These are phyloP conservation scores for Carcharodon carcharias DNA, from an alignment of 2,797 vertebrate genomes.

Conservation along the genomic window DNA sequence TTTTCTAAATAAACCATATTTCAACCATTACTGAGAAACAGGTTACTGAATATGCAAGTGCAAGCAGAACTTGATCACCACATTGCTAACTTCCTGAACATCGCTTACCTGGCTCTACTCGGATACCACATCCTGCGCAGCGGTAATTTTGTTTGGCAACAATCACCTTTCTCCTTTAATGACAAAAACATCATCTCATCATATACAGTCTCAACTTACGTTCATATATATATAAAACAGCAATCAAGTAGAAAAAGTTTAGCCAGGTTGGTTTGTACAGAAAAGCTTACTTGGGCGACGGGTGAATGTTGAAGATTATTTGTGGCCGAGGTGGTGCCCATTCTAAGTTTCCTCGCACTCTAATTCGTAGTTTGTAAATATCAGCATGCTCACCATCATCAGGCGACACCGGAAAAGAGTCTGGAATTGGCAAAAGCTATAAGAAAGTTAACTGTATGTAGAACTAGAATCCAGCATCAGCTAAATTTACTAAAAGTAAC, in stretches of 20 bases:
- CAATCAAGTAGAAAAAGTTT: neutral
- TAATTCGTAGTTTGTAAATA: slow-evolving; percentile 90
- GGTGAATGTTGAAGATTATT: slow-evolving; percentile 94
- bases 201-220: neutral
- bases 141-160: slow-evolving; percentile 93
- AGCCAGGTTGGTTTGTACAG: neutral
- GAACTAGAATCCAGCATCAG: neutral
- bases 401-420: slow-evolving; percentile 90
- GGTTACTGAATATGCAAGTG: neutral
- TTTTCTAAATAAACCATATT: neutral
- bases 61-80: neutral
- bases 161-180: slow-evolving; percentile 77
- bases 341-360: slow-evolving; percentile 90
- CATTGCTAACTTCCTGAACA: neutral
- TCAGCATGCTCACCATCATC: slow-evolving; percentile 93
- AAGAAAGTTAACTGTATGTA: slow-evolving; percentile 30
- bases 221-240: neutral
- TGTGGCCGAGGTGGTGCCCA: slow-evolving; percentile 94
- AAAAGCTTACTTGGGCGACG: slow-evolving; percentile 76
- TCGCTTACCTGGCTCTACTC: slow-evolving; percentile 79
- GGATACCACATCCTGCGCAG: slow-evolving; percentile 91
- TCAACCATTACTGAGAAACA: neutral
- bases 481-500: neutral
- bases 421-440: slow-evolving; percentile 88
- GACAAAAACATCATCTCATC: neutral